Evolutionary conservation across 92 coral and sea anemone genomes (phyloP), one percentile per base, ranked within the genome.

Genomic region (Isaurus tuberculatus): DNA sequence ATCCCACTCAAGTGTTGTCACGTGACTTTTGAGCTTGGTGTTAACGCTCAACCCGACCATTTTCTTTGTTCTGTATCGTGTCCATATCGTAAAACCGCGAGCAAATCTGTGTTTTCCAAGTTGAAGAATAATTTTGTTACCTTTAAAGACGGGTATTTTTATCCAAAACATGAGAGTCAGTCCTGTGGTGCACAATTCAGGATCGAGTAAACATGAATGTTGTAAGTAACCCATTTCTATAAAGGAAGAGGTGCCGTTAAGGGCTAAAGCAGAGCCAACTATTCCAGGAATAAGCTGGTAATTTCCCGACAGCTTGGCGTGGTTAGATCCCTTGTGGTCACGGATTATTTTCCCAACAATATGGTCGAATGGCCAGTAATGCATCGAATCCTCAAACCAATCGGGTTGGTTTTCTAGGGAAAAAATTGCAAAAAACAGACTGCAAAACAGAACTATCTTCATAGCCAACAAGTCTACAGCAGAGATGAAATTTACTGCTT

Each of bases 341-440:
- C 70, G 61, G 72, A 74, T 87, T 13, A 70, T 75, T 17, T 51
- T 55, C 3, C 87, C 85, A n/a, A 65, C 79, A 68, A 88, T 79
- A 31, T 70, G 84, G 79, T 96, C 97, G 42, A 97, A 92, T 29
- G 95, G 97, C 99, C 99, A 97, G 68, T 97, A 97, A 60, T 90
- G 89, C 25, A 73, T 74, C 1, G 98, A 67, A 25, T 66, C 88
- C 37, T 72, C 89, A 89, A 91, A 94, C 99, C 98, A 97, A 75
- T 93, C 90, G 49, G 82, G 82, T 51, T 91, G 83, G 8, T 83
- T 83, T 60, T 90, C 91, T 67, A 91, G 73, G 58, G 94, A 93
- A 34, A 93, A 83, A 5, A 91, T 78, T 10, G 90, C 87, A 33
- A 87, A 72, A 72, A 93, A 64, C 5, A 91, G 31, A 53, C 84